Base-by-base conservation (phyloP, 2,888 invertebrate species). In the Polietes domitor region DNA sequence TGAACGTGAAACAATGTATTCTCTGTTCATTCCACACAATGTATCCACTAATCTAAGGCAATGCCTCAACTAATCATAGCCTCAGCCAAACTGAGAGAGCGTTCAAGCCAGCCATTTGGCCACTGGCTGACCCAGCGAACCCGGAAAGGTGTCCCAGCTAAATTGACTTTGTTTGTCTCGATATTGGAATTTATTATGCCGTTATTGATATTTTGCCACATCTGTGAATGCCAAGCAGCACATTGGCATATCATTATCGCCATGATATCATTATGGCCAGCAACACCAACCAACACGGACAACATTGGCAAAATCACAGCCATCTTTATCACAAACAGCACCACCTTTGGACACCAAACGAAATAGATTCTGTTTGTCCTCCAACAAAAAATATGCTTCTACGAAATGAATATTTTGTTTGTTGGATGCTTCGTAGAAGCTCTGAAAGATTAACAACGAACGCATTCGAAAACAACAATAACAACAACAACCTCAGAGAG, bases 401-500 rank as follows among this genome's bases (percentile, higher is more conserved):
- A 58, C 58, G 58, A 58, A 58, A 24, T 28, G 17, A 50, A 70
- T 28, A 17, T 68, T 24, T 68, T 47, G n/a, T 21, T 65, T 65
- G 65, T 41, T 4, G n/a, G 47, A 9, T 12, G 43, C 24, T 43
- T 24, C 41, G 6, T 24, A 12, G 37, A 68, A 43, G 24, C 58
- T 58, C 15, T 58, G 37, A 73, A 76, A 68, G 65, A 65, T 76
- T 68, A 76, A 76, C 53, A 65, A 55, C 41, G 41, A 65, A 55
- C 41, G 41, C 43, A 68, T 68, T 17, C 43, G 61, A 76, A 78
- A n/a, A n/a, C n/a, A n/a, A n/a, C n/a, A n/a, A n/a, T n/a, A n/a
- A n/a, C n/a, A n/a, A n/a, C n/a, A n/a, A 76, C 75, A 84, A 78
- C 76, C 76, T 75, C 75, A 26, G 43, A 71, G 78, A 26, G 43